A percentile compares a stretch with the other conserved stretches of the same genome.
Evolutionary conservation across 2,797 vertebrate genomes (phyloP).

Genomic region (Smutsia gigantea): DNA sequence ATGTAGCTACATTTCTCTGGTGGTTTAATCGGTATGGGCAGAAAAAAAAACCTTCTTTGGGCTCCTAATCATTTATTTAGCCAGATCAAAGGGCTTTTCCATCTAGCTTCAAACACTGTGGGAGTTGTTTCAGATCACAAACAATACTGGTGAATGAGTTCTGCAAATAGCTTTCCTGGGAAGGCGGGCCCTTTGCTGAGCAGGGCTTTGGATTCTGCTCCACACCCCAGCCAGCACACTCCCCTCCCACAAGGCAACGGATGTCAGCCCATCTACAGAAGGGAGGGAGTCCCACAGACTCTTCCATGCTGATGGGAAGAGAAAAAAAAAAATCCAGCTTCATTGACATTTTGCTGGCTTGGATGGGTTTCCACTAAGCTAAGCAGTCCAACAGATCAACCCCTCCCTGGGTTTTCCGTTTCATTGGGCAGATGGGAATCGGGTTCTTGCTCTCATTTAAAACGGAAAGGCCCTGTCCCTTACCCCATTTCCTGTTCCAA

Average conservation of each 20-base stretch:
- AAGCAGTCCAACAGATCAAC: neutral
- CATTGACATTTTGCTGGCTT: slow-evolving; percentile 61
- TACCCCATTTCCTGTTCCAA: slow-evolving; percentile 62
- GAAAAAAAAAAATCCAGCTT: slow-evolving; percentile 58
- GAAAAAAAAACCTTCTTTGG: slow-evolving; percentile 73
- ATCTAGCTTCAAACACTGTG: slow-evolving; percentile 86
- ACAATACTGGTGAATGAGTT: slow-evolving; percentile 85
- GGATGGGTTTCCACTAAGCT: slow-evolving; percentile 57
- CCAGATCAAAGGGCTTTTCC: slow-evolving; percentile 87
- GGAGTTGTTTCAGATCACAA: slow-evolving; percentile 87
- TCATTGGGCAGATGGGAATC: slow-evolving; percentile 37
- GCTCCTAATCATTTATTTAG: slow-evolving; percentile 87
- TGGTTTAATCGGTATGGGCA: slow-evolving; percentile 67
- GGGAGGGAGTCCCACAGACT: neutral
- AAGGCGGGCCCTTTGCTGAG: slow-evolving; percentile 77
- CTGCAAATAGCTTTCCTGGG: slow-evolving; percentile 85
- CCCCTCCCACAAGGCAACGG: slow-evolving; percentile 57
- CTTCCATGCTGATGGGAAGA: slow-evolving; percentile 50
- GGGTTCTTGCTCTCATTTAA: slow-evolving; percentile 48
- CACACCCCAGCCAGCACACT: slow-evolving; percentile 33
- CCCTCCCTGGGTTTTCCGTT: slow-evolving; percentile 23
- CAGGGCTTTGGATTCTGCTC: slow-evolving; percentile 66
- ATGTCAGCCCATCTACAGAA: neutral
- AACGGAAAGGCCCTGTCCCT: neutral
- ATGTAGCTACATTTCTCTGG: slow-evolving; percentile 56